Conservation (phyloP, 1,140 invertebrate species). For the Euura lappo region DNA sequence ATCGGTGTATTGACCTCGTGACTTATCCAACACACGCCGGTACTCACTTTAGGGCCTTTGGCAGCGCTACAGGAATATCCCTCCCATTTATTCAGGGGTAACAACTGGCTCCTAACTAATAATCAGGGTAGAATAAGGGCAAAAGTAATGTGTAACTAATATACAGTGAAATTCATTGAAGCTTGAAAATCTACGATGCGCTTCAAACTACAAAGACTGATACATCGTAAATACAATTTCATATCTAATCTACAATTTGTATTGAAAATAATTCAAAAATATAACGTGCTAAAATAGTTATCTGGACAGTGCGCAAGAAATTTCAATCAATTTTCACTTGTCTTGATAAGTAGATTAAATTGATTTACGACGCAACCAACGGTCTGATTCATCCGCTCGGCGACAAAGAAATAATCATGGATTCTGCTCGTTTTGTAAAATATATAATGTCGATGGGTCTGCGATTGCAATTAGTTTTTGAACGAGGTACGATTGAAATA, state of each 20-base stretch:
- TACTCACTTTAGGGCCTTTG: constrained; percentile 37
- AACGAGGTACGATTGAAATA: too few relatives aligned
- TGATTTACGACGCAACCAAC: too few relatives aligned
- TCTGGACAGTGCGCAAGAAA: neutral
- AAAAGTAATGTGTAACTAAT: neutral
- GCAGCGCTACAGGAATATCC: constrained; percentile 40
- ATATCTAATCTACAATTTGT: too few relatives aligned
- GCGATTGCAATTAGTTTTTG: too few relatives aligned
- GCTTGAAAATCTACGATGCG: neutral
- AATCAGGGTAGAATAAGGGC: neutral
- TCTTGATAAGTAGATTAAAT: neutral
- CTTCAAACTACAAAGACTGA: neutral
- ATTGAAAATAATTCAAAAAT: too few relatives aligned
- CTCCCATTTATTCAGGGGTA: constrained; percentile 1
- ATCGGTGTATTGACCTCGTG: constrained; percentile 40
- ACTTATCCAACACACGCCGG: constrained; percentile 22
- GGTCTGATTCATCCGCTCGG: too few relatives aligned
- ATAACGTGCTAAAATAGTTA: too few relatives aligned
- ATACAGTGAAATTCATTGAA: neutral
- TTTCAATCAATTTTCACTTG: neutral
- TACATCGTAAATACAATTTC: neutral
- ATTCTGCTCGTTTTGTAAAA: too few relatives aligned
- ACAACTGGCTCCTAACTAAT: constrained; percentile 8
- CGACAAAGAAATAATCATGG: too few relatives aligned
- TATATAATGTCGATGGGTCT: too few relatives aligned